Conservation (phyloP, 2,113 vertebrate genomes). For the Limnothrissa miodon region DNA sequence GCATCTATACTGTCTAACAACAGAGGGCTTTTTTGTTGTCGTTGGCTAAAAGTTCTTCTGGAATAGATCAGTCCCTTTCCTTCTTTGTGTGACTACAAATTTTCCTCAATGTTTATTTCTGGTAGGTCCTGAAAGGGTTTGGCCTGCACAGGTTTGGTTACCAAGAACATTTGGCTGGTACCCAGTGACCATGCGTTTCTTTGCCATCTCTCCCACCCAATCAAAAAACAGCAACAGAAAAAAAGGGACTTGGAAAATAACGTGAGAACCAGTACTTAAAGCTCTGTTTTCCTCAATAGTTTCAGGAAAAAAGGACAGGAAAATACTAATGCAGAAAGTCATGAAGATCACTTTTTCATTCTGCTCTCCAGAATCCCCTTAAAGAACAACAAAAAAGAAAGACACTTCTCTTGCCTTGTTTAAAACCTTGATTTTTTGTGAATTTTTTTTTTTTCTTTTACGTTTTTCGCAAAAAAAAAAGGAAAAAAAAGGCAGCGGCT, state of each 20-base stretch:
- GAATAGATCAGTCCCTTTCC: constrained; percentile 39
- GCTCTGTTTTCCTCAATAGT: constrained; percentile 72
- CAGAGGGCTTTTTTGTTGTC: constrained; percentile 35
- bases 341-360: constrained; percentile 59
- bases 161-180: background rate
- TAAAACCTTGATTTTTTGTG: constrained; percentile 63
- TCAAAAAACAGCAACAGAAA: constrained; percentile 48
- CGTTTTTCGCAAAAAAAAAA: constrained; percentile 50
- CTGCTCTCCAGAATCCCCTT: constrained; percentile 66
- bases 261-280: constrained; percentile 49
- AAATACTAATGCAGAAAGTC: constrained; percentile 71
- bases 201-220: constrained; percentile 23
- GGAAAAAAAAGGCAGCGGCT: constrained; percentile 51
- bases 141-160: background rate
- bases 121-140: background rate
- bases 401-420: constrained; percentile 64
- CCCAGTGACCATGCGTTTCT: background rate
- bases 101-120: background rate
- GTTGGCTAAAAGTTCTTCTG: constrained; percentile 11
- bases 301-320: constrained; percentile 59
- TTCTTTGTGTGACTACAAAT: constrained; percentile 15
- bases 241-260: constrained; percentile 55
- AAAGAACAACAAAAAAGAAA: constrained; percentile 70
- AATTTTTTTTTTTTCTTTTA: constrained; percentile 23
- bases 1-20: constrained; percentile 53